Evolutionary conservation across 1,140 invertebrate genomes (phyloP).

Genomic region (Drosophila burlai): DNA sequence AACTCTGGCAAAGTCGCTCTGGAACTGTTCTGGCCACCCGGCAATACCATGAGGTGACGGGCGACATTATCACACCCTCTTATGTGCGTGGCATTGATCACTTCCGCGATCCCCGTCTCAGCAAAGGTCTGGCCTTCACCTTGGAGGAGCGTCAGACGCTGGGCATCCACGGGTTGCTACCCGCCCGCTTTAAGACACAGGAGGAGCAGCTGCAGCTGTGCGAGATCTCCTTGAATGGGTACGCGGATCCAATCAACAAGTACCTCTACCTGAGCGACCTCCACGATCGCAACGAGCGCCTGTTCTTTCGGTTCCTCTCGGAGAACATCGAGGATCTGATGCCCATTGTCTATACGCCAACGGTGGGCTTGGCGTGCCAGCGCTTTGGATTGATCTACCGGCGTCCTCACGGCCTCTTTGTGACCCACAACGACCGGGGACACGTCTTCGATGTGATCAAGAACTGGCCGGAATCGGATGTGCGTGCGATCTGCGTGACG

Average conservation of each 20-base stretch:
- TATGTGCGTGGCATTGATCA: constrained; percentile 92
- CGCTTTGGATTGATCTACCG: constrained; percentile 98
- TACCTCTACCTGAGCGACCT: constrained; percentile 95
- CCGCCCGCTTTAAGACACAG: constrained; percentile 95
- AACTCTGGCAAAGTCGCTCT: constrained; percentile 60
- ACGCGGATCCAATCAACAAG: constrained; percentile 94
- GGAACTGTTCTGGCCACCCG: constrained; percentile 58
- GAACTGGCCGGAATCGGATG: constrained; percentile 96
- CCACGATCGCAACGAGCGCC: constrained; percentile 96
- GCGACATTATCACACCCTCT: constrained; percentile 88
- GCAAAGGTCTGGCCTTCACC: constrained; percentile 97
- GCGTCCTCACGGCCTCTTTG: constrained; percentile 96
- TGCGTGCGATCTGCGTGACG: constrained; percentile 97
- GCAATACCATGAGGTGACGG: constrained; percentile 87
- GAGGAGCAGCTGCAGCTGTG: constrained; percentile 96
- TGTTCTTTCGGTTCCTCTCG: constrained; percentile 96
- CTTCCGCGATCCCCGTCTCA: constrained; percentile 92
- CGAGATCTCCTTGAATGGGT: constrained; percentile 93
- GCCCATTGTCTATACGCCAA: constrained; percentile 99
- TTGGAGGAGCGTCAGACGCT: constrained; percentile 95
- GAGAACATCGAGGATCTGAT: constrained; percentile 98
- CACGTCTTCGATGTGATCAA: constrained; percentile 95
- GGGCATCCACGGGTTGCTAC: constrained; percentile 96
- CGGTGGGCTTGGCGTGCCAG: constrained; percentile 98
- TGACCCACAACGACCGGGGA: constrained; percentile 98